Conservation (phyloP, 2,888 invertebrate genomes). For the Morpho deidamia region DNA sequence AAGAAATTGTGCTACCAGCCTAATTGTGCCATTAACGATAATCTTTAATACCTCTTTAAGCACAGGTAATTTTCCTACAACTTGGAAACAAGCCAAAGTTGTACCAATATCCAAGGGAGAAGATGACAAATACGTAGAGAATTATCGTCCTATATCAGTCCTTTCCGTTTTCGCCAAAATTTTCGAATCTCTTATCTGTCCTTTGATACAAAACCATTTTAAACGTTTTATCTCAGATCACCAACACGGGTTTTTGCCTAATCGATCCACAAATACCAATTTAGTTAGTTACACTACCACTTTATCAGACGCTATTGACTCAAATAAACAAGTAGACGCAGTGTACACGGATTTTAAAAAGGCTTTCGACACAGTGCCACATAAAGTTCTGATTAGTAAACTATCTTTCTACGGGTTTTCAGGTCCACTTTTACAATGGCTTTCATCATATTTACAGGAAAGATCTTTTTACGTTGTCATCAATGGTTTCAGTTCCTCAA, state of each 20-base stretch:
- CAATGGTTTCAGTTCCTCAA: slow-evolving; percentile 13
- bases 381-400: neutral
- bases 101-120: neutral
- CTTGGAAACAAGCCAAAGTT: neutral
- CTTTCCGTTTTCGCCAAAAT: neutral
- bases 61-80: neutral
- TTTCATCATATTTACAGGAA: slow-evolving; percentile 13
- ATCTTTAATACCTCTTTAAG: neutral
- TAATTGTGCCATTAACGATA: neutral
- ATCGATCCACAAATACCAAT: neutral
- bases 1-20: neutral
- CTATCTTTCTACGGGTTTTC: neutral
- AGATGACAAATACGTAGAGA: neutral
- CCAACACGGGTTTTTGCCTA: neutral
- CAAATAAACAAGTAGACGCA: neutral
- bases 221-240: neutral
- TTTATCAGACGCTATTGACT: neutral
- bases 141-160: neutral
- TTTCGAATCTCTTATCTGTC: neutral
- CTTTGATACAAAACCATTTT: neutral
- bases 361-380: neutral
- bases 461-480: slow-evolving; percentile 12
- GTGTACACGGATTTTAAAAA: neutral
- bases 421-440: slow-evolving; percentile 12
- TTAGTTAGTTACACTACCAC: neutral